Conservation (phyloP, 2,797 vertebrate genomes). For the Periparus ater region DNA sequence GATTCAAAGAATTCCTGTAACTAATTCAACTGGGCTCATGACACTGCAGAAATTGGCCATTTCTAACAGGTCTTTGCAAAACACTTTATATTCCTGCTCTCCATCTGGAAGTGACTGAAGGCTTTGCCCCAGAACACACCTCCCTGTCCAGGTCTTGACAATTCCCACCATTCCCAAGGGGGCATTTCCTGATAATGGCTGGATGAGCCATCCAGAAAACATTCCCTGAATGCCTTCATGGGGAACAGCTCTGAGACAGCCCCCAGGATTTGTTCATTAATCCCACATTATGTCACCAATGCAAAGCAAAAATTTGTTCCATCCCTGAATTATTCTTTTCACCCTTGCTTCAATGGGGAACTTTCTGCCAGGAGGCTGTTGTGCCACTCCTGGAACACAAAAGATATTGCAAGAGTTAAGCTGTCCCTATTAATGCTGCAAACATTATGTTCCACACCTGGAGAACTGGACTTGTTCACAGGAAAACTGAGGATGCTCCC, state of each 20-base stretch:
- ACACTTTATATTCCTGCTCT: rapidly evolving
- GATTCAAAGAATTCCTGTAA: background rate
- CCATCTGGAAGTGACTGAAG: background rate
- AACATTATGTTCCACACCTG: rapidly evolving
- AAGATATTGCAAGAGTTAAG: background rate
- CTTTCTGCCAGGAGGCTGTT: background rate
- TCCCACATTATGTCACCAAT: background rate
- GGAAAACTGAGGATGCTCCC: background rate
- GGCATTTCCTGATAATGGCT: background rate
- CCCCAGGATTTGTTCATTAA: background rate
- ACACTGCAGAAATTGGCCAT: background rate
- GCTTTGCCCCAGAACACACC: background rate
- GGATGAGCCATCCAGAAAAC: background rate
- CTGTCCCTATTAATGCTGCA: background rate
- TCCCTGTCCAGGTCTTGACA: background rate
- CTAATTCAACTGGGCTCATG: rapidly evolving
- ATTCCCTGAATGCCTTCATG: rapidly evolving
- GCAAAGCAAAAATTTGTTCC: background rate
- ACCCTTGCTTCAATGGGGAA: background rate
- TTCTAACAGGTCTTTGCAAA: background rate
- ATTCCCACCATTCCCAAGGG: background rate
- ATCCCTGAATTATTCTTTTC: background rate
- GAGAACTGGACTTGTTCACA: background rate
- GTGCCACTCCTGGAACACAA: background rate
- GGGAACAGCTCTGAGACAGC: background rate